phyloP scores from a whole-genome alignment of 2,888 invertebrate species.

The Pedicia rivosa region DNA sequence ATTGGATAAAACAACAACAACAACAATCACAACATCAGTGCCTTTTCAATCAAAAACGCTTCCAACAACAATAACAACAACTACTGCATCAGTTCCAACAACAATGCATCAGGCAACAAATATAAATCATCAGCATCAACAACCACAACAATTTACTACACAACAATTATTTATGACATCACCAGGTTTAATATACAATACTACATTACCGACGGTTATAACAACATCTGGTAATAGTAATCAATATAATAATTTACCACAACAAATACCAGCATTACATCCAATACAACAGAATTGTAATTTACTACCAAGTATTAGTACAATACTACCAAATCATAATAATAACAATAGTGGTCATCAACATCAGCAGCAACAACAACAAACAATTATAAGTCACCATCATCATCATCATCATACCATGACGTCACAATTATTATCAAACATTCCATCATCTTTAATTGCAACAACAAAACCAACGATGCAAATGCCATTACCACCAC shows the following conservation, averaged over 20 bases:
- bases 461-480: constrained; percentile 7
- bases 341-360: constrained; percentile 7
- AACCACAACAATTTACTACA: constrained; percentile 12
- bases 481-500: not conserved
- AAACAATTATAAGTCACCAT: not conserved
- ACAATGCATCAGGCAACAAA: constrained; percentile 6
- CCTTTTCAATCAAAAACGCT: constrained; percentile 10
- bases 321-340: constrained; percentile 11
- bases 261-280: constrained; percentile 24
- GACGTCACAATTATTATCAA: no score
- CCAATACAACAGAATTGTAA: constrained; percentile 19
- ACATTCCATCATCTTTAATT: no score
- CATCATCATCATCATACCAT: not conserved
- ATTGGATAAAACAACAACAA: no score
- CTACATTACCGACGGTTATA: constrained; percentile 27
- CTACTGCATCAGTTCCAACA: constrained; percentile 15
- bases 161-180: constrained; percentile 30
- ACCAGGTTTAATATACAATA: constrained; percentile 25
- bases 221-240: no score
- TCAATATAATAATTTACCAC: constrained; percentile 8
- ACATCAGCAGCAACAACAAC: constrained; percentile 4
- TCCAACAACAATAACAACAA: constrained; percentile 21
- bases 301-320: constrained; percentile 11
- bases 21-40: constrained; percentile 5
- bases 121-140: constrained; percentile 6